Conservation (phyloP, 2,113 vertebrate species). For the Urocynchramus pylzowi region DNA sequence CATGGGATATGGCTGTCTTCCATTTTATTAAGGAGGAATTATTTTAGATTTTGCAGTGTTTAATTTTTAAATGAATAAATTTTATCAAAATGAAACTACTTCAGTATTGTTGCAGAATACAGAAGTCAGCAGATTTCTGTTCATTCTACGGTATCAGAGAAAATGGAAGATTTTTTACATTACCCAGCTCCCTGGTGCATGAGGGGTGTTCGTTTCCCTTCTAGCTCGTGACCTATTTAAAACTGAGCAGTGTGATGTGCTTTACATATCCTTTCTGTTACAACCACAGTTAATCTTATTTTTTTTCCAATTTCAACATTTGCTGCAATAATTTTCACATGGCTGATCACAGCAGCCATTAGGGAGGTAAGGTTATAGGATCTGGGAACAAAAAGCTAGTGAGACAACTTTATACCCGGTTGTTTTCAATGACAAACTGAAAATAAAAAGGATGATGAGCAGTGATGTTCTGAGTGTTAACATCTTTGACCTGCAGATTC, state of each 20-base stretch:
- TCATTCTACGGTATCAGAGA: not conserved
- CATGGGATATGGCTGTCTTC: not conserved
- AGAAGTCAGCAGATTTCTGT: not conserved
- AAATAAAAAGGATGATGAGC: not conserved
- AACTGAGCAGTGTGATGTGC: not conserved
- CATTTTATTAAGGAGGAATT: not conserved
- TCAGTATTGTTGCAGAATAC: not conserved
- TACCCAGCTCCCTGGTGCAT: not conserved
- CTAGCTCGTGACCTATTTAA: not conserved
- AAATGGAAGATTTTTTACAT: not conserved
- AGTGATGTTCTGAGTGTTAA: not conserved
- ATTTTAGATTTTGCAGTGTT: not conserved
- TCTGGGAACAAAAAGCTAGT: not conserved
- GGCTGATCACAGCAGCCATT: conserved; percentile 13
- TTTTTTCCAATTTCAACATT: not conserved
- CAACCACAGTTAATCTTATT: not conserved
- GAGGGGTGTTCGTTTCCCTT: not conserved
- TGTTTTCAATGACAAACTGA: conserved; percentile 3
- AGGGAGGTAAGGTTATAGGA: not conserved
- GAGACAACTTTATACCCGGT: not conserved
- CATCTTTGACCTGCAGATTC: not conserved
- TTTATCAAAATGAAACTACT: not conserved
- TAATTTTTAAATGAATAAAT: not conserved
- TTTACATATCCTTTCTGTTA: not conserved
- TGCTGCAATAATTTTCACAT: conserved; percentile 24